Percentiles rank a stretch among this genome's conserved stretches.
Conservation (phyloP, 2,888 invertebrate genomes). For the Timema podura region DNA sequence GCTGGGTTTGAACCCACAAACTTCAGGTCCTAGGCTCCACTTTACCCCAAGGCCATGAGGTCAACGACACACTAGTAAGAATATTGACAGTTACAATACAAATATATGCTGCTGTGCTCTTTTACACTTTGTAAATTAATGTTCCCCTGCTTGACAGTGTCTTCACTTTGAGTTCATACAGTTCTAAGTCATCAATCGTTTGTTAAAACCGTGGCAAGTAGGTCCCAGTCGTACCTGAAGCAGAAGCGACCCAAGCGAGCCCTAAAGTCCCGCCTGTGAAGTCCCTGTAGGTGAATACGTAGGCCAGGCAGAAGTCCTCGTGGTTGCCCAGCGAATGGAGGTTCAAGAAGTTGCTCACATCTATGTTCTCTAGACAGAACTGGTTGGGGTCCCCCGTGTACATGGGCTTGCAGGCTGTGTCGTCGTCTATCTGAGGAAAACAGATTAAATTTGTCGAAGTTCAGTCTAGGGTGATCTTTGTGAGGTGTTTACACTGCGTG, state of each 20-base stretch:
- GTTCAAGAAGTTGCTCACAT: conserved; percentile 98
- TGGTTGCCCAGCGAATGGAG: conserved; percentile 96
- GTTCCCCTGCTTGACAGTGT: neutral
- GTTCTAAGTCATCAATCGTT: no score
- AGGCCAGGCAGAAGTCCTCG: conserved; percentile 98
- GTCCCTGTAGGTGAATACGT: conserved; percentile 96
- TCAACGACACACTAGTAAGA: no score
- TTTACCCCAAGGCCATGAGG: no score
- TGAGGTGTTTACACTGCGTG: no score
- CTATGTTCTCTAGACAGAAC: conserved; percentile 95
- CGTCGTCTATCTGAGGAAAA: conserved; percentile 78
- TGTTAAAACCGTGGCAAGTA: no score
- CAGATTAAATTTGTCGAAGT: no score
- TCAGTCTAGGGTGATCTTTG: no score
- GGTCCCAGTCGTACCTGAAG: conserved; percentile 55
- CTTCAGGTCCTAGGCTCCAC: no score
- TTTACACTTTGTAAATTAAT: neutral
- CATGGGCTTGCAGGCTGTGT: conserved; percentile 65
- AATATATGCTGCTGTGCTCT: neutral
- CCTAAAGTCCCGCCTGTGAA: conserved; percentile 98
- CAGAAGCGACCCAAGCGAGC: conserved; percentile 98
- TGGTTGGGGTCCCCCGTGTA: conserved; percentile 69
- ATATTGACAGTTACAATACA: neutral
- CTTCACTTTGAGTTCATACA: neutral
- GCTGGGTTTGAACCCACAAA: no score